phyloP scores from a whole-genome alignment of 2,113 vertebrate species.

The Ornithorhynchus anatinus region DNA sequence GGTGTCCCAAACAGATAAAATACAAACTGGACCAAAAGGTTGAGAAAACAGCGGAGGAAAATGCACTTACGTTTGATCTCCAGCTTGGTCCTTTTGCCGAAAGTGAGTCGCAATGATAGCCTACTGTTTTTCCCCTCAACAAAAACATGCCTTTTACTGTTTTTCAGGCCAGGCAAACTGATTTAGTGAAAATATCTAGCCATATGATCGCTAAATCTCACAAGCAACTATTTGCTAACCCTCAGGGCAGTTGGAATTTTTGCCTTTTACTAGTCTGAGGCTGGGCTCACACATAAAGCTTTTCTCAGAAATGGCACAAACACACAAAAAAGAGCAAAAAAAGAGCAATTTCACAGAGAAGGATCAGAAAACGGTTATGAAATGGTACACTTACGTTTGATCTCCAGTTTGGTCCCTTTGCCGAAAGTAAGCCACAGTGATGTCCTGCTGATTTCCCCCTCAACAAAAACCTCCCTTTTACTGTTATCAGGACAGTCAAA shows the following conservation, averaged over 20 bases:
- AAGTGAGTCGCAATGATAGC: constrained; percentile 18
- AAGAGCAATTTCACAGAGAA: not conserved
- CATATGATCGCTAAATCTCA: too few species aligned
- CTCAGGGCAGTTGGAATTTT: too few species aligned
- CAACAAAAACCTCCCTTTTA: not conserved
- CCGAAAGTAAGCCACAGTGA: not conserved
- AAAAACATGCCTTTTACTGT: not conserved
- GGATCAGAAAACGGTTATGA: not conserved
- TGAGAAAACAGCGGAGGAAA: not conserved
- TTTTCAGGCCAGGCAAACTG: not conserved
- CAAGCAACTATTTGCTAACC: too few species aligned
- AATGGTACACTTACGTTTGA: constrained; percentile 15
- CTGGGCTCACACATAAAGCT: too few species aligned
- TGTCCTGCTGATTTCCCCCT: not conserved
- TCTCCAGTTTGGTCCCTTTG: not conserved
- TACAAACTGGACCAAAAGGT: not conserved
- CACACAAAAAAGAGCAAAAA: not conserved
- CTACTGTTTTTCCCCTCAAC: not conserved
- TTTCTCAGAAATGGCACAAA: not conserved
- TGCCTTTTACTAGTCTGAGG: too few species aligned
- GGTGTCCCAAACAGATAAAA: too few species aligned
- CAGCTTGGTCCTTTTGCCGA: not conserved
- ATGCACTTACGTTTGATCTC: constrained; percentile 47
- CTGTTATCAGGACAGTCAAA: not conserved
- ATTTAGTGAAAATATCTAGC: not conserved